phyloP scores from a whole-genome alignment of 2,113 vertebrate genomes.

The human (Homo sapiens) region DNA sequence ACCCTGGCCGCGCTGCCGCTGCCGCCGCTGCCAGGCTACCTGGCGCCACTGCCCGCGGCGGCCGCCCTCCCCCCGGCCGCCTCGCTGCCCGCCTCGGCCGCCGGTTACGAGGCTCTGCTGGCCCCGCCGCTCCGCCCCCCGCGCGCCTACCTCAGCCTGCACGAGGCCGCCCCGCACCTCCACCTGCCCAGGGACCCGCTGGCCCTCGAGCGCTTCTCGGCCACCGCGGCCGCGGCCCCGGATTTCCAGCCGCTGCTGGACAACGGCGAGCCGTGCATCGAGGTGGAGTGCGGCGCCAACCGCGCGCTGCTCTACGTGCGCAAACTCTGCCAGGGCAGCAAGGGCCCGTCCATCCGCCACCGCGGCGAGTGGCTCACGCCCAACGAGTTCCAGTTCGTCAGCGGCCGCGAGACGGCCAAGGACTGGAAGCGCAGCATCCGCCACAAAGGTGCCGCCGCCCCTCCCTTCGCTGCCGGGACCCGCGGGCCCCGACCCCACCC shows the following conservation, averaged over 20 bases:
- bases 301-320: slow-evolving; percentile 97
- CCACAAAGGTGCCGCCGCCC: slow-evolving; percentile 91
- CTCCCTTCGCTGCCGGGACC: not conserved
- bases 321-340: slow-evolving; percentile 98
- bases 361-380: slow-evolving; percentile 98
- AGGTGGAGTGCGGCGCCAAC: slow-evolving; percentile 99
- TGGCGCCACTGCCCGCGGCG: slow-evolving; percentile 66
- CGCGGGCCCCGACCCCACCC: not conserved
- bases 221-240: slow-evolving; percentile 87
- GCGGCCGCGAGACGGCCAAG: slow-evolving; percentile 98
- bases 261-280: slow-evolving; percentile 97
- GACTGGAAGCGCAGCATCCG: slow-evolving; percentile 99
- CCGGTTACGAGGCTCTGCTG: slow-evolving; percentile 90
- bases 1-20: slow-evolving; percentile 89
- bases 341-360: slow-evolving; percentile 98
- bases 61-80: slow-evolving; percentile 87
- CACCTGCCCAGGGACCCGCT: slow-evolving; percentile 91
- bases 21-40: slow-evolving; percentile 89
- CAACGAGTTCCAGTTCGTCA: slow-evolving; percentile 99
- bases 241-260: slow-evolving; percentile 98
- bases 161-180: slow-evolving; percentile 84
- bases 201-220: slow-evolving; percentile 91
- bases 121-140: slow-evolving; percentile 86
- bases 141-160: slow-evolving; percentile 90
- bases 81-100: slow-evolving; percentile 89